Conservation (phyloP, 2,113 vertebrate genomes). For the Peromyscus polionotus region DNA sequence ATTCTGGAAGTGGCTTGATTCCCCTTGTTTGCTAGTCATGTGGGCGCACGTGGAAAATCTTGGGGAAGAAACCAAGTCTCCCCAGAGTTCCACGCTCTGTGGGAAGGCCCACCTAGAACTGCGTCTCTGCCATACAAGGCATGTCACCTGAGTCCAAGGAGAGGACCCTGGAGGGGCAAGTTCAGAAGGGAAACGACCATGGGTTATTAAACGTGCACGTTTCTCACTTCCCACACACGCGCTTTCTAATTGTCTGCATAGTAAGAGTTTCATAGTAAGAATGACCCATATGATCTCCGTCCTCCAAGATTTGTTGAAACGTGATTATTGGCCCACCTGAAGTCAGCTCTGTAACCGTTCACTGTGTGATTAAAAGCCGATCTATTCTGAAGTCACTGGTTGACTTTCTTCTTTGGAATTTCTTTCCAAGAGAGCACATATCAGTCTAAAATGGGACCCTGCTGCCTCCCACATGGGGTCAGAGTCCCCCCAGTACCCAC, state of each 20-base stretch:
- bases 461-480: not conserved
- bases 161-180: not conserved
- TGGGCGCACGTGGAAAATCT: not conserved
- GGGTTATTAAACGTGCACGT: not conserved
- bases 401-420: not conserved
- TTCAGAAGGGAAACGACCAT: not conserved
- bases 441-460: not conserved
- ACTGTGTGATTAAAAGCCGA: not conserved
- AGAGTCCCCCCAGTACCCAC: not conserved
- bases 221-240: not conserved
- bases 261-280: conserved; percentile 22
- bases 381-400: not conserved
- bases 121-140: not conserved
- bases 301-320: conserved; percentile 11
- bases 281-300: not conserved
- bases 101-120: not conserved
- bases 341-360: conserved; percentile 31
- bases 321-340: not conserved
- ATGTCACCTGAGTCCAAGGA: not conserved
- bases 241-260: not conserved
- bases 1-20: conserved; percentile 72
- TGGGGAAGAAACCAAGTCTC: conserved; percentile 51
- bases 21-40: conserved; percentile 53
- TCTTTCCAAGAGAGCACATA: not conserved
- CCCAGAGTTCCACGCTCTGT: not conserved